These are phyloP conservation scores for Lepidocyrtoides sp. DNA, from an alignment of 2,888 invertebrate species.

Conservation along the genomic window DNA sequence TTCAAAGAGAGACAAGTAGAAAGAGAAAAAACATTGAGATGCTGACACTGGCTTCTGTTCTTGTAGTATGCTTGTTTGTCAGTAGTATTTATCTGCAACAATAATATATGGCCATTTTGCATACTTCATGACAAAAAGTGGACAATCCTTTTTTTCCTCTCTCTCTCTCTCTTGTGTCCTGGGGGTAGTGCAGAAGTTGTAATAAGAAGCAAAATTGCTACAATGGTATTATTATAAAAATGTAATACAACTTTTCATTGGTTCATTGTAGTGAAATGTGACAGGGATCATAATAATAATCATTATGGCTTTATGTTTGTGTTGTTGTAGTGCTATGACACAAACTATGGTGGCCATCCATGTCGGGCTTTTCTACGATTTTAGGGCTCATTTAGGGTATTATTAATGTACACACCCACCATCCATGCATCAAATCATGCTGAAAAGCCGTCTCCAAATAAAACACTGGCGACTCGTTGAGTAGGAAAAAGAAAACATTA, in stretches of 20 bases:
- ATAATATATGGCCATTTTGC: conserved; percentile 44
- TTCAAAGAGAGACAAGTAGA: conserved; percentile 32
- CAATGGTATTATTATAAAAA: conserved; percentile 38
- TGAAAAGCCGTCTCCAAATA: conserved; percentile 46
- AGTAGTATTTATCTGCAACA: conserved; percentile 19
- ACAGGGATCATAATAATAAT: conserved; percentile 60
- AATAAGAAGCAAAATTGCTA: conserved; percentile 25
- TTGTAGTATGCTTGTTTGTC: conserved; percentile 41
- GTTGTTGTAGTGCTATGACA: background rate
- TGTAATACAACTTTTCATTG: conserved; percentile 54
- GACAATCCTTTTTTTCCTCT: conserved; percentile 54
- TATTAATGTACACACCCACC: conserved; percentile 46
- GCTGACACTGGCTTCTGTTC: background rate
- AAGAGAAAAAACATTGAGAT: conserved; percentile 3
- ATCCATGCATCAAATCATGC: background rate
- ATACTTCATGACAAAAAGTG: conserved; percentile 18
- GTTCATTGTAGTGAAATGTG: conserved; percentile 54
- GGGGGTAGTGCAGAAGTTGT: background rate
- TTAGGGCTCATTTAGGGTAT: conserved; percentile 45
- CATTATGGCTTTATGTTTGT: conserved; percentile 25
- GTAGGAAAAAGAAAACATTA: background rate
- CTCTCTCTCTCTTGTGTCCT: background rate
- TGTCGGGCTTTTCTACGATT: conserved; percentile 6
- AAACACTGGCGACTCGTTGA: conserved; percentile 30
- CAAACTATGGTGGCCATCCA: conserved; percentile 36